These are phyloP conservation scores for Andrena marginata DNA, from an alignment of 2,888 invertebrate genomes.

Conservation along the genomic window DNA sequence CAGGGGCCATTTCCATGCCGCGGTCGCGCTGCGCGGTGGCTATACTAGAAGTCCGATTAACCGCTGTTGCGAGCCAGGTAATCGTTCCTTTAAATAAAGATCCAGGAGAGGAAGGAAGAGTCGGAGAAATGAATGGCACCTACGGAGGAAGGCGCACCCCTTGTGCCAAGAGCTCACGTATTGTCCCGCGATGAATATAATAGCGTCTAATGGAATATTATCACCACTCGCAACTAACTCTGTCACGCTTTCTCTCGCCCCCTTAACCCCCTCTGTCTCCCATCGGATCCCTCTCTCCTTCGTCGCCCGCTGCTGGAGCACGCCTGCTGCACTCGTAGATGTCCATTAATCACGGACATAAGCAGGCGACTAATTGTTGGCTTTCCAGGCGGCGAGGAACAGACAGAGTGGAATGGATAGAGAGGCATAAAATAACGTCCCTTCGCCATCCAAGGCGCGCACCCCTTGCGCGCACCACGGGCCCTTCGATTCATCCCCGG, in stretches of 20 bases:
- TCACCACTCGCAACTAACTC: slow-evolving; percentile 67
- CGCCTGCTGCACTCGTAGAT: slow-evolving; percentile 78
- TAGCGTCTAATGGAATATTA: slow-evolving; percentile 77
- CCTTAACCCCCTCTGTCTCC: neutral
- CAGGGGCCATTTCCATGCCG: slow-evolving; percentile 18
- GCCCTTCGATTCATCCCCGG: slow-evolving; percentile 69
- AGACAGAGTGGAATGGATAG: slow-evolving; percentile 72
- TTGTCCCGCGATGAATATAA: slow-evolving; percentile 77
- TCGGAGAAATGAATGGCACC: neutral
- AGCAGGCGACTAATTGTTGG: slow-evolving; percentile 83
- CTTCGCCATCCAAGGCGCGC: slow-evolving; percentile 70
- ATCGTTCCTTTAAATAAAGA: neutral
- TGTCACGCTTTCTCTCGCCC: slow-evolving; percentile 37
- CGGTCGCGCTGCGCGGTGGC: neutral
- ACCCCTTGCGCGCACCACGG: slow-evolving; percentile 72
- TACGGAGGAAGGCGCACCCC: neutral
- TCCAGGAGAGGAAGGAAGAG: neutral
- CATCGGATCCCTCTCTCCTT: slow-evolving; percentile 38
- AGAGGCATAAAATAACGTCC: slow-evolving; percentile 78
- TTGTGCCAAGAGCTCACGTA: slow-evolving; percentile 46
- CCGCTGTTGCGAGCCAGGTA: neutral
- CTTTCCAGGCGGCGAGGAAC: slow-evolving; percentile 68
- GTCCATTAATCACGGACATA: slow-evolving; percentile 82
- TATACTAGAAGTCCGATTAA: neutral
- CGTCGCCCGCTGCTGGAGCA: slow-evolving; percentile 67